Conservation (phyloP, 2,113 vertebrate species). For the Ceratotherium simum region DNA sequence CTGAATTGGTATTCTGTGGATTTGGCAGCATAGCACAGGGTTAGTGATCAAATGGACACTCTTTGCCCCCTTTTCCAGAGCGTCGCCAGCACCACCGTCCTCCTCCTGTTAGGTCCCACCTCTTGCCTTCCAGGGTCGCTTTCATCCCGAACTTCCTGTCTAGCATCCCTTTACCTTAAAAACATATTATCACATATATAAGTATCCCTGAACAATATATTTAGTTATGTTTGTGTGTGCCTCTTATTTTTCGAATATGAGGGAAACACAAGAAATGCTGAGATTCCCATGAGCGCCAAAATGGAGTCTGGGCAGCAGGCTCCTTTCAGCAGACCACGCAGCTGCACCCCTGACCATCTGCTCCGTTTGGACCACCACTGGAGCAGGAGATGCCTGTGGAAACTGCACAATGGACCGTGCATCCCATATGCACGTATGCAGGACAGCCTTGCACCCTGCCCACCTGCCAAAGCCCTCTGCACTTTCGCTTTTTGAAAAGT, state of each 20-base stretch:
- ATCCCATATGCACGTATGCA: not conserved
- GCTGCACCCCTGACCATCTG: not conserved
- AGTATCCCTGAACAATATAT: not conserved
- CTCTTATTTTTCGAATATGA: constrained; percentile 13
- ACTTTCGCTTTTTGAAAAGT: not conserved
- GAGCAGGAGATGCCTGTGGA: not conserved
- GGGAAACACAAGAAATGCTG: not conserved
- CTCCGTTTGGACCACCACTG: not conserved
- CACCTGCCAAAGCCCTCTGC: not conserved
- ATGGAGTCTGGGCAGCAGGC: not conserved
- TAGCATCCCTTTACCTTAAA: not conserved
- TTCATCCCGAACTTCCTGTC: not conserved
- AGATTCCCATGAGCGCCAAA: not conserved
- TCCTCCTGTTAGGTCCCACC: not conserved
- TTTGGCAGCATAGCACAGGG: not conserved
- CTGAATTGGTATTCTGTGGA: not conserved
- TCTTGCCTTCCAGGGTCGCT: not conserved
- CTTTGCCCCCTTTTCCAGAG: too few species aligned
- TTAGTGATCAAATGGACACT: not conserved
- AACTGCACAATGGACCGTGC: not conserved
- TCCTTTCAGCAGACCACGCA: not conserved
- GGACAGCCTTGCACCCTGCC: not conserved
- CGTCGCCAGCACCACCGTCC: not conserved
- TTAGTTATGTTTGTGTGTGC: not conserved
- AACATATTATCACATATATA: not conserved